Percentiles rank a stretch among this genome's conserved stretches.
These are phyloP conservation scores for Aurelia aurita DNA, from an alignment of 30 jellyfish, hydroid and myxozoan genomes.

Conservation along the genomic window DNA sequence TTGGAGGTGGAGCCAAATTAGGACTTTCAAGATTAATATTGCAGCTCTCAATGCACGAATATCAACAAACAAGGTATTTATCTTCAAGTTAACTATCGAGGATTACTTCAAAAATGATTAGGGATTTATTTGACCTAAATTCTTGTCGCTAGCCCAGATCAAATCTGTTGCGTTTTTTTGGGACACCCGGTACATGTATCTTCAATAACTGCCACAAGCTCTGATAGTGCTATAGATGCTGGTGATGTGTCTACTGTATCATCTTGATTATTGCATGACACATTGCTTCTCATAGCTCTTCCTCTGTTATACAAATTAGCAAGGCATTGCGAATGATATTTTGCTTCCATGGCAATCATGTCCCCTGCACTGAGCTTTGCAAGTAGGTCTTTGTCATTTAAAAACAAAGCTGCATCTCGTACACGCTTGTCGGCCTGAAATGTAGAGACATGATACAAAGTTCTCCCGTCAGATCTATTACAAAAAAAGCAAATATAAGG, in stretches of 20 bases:
- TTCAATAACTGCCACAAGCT: conserved; percentile 31
- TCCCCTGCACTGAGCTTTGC: conserved; percentile 51
- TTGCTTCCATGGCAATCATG: conserved; percentile 22
- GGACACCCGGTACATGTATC: too few relatives aligned
- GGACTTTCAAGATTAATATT: too few relatives aligned
- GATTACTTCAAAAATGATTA: too few relatives aligned
- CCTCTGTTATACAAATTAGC: conserved; percentile 21
- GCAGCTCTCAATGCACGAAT: too few relatives aligned
- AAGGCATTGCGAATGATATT: conserved; percentile 30
- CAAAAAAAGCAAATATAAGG: conserved; percentile 34
- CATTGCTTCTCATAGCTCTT: conserved; percentile 20
- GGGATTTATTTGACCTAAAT: too few relatives aligned
- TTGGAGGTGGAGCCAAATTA: too few relatives aligned
- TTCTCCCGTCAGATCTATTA: conserved; percentile 21
- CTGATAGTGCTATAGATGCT: conserved; percentile 37
- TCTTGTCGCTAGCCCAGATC: too few relatives aligned
- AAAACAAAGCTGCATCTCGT: conserved; percentile 8
- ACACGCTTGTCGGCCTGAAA: conserved; percentile 20
- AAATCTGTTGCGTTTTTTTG: too few relatives aligned
- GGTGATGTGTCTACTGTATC: conserved; percentile 22
- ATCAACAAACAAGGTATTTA: too few relatives aligned
- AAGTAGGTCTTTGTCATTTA: conserved; percentile 24
- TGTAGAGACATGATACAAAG: conserved; percentile 21
- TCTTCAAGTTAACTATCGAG: too few relatives aligned
- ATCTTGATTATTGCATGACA: conserved; percentile 2